Evolutionary conservation across 2,797 vertebrate species (phyloP).

Genomic region (Aeoliscus strigatus): DNA sequence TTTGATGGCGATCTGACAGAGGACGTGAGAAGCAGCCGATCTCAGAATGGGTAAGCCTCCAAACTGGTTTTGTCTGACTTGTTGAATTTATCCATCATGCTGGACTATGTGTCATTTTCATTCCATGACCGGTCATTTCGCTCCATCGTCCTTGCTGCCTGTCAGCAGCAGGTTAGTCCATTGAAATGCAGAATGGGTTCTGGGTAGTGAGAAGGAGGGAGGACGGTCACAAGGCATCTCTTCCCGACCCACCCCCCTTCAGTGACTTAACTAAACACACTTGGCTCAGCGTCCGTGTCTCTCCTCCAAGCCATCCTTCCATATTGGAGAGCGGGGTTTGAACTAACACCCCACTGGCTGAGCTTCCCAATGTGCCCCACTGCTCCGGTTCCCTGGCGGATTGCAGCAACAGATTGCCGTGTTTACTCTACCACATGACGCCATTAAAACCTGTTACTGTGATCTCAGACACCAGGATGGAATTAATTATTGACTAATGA

Average conservation of each 20-base stretch:
- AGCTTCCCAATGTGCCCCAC: slow-evolving; percentile 66
- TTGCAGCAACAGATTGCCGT: slow-evolving; percentile 82
- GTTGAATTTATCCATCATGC: slow-evolving; percentile 74
- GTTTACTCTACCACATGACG: slow-evolving; percentile 81
- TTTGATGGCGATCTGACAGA: slow-evolving; percentile 81
- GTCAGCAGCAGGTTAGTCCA: slow-evolving; percentile 72
- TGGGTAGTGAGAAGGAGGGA: slow-evolving; percentile 68
- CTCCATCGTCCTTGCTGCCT: slow-evolving; percentile 70
- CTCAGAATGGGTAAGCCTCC: slow-evolving; percentile 82
- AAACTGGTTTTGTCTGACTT: slow-evolving; percentile 75
- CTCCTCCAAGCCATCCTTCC: slow-evolving; percentile 64
- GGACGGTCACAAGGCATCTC: slow-evolving; percentile 77
- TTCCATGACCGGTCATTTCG: slow-evolving; percentile 50
- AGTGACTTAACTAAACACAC: slow-evolving; percentile 78
- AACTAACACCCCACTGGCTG: slow-evolving; percentile 69
- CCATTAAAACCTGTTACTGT: slow-evolving; percentile 83
- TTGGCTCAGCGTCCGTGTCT: slow-evolving; percentile 65
- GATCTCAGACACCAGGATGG: slow-evolving; percentile 72
- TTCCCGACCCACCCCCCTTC: slow-evolving; percentile 73
- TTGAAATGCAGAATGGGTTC: slow-evolving; percentile 77
- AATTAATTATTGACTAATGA: slow-evolving; percentile 79
- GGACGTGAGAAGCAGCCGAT: slow-evolving; percentile 75
- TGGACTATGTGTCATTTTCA: slow-evolving; percentile 42
- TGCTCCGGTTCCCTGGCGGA: slow-evolving; percentile 71
- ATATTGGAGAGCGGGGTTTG: slow-evolving; percentile 63